These are phyloP conservation scores for Spicauda simplicius DNA, from an alignment of 2,888 invertebrate species.

Conservation along the genomic window DNA sequence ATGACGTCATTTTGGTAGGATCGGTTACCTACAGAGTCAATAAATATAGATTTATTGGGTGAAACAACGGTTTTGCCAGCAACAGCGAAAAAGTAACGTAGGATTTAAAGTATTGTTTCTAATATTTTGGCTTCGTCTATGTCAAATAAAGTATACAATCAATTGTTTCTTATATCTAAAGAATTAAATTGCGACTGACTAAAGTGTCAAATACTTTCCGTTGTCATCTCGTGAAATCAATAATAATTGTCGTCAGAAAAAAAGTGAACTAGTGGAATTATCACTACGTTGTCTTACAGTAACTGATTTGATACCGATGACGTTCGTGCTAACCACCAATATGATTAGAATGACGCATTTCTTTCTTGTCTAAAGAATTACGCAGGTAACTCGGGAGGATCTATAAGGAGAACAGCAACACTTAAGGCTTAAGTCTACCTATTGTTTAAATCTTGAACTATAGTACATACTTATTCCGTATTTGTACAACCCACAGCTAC, in stretches of 20 bases:
- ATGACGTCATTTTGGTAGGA: neutral
- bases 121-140: too few species aligned
- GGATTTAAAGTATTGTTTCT: too few species aligned
- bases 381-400: neutral
- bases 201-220: neutral
- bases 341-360: constrained; percentile 3
- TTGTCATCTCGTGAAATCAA: constrained; percentile 26
- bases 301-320: neutral
- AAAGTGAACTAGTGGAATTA: constrained; percentile 7
- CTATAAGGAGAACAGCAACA: neutral
- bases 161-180: neutral
- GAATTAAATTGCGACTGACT: too few species aligned
- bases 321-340: neutral
- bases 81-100: neutral
- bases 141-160: neutral
- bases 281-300: neutral
- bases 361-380: neutral
- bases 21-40: neutral
- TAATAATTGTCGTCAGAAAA: constrained; percentile 37
- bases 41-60: neutral
- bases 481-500: constrained; percentile 15
- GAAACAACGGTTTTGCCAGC: neutral
- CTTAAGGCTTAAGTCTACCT: too few species aligned
- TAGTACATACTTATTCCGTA: constrained; percentile 5
- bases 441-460: constrained; percentile 4